These are phyloP conservation scores for Heteropelma amictum DNA, from an alignment of 2,888 invertebrate species.

Conservation along the genomic window DNA sequence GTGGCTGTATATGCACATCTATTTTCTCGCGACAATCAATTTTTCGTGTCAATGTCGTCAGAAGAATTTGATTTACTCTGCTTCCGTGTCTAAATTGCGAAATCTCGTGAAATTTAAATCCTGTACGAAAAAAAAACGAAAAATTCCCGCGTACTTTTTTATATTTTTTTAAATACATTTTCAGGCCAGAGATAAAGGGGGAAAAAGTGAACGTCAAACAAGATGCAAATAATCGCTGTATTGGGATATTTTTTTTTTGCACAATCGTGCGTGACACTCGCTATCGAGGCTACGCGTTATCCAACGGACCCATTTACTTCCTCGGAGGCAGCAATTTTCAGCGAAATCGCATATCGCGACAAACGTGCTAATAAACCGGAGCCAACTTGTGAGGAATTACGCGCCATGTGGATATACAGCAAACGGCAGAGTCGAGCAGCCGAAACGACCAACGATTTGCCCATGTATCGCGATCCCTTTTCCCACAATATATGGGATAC, in stretches of 20 bases:
- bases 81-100: no score
- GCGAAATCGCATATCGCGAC: constrained; percentile 62
- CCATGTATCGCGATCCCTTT: constrained; percentile 89
- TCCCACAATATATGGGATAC: constrained; percentile 91
- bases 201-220: neutral
- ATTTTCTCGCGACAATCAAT: no score
- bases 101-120: no score
- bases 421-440: constrained; percentile 92
- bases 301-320: constrained; percentile 17
- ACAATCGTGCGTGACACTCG: constrained; percentile 41
- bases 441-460: constrained; percentile 92
- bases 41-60: no score
- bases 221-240: constrained; percentile 53
- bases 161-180: no score
- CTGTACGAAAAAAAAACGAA: neutral
- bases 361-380: constrained; percentile 80
- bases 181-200: no score
- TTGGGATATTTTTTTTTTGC: constrained; percentile 53
- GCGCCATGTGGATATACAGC: constrained; percentile 95
- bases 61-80: no score
- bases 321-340: constrained; percentile 51
- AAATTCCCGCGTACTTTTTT: neutral
- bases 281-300: constrained; percentile 23
- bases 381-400: constrained; percentile 91
- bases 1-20: no score